Base-by-base conservation (phyloP, 64 coral and sea anemone species). In the Astreopora myriophthalma region DNA sequence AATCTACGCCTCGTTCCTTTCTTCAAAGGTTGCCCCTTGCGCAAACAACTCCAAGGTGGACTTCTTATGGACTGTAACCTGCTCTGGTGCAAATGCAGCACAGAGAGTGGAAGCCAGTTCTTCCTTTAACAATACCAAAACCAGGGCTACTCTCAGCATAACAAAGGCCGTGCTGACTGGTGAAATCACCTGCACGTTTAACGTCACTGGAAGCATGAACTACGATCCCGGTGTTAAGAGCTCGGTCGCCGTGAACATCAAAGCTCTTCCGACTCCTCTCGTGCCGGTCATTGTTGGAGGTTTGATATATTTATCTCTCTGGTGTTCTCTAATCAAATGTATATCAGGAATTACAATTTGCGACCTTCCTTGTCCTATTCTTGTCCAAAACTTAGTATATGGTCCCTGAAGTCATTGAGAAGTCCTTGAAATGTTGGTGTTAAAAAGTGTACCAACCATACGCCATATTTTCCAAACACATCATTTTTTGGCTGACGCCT, bases 191-290 rank as follows among this genome's bases (percentile, higher is more conserved):
- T 94, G 19, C 71, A 94, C 55, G 22, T 90, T 94, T 36, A 94
- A 52, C 52, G 87, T 94, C 22, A 94, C 86, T 8, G 93, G 14
- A 37, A 85, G 74, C 26, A 94, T 94, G 87, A 86, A 73, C 22
- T 89, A 90, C 37, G 14, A 89, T 48, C 87, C 62, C 7, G 69
- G 23, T 40, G 61, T 94, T 25, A 44, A 85, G 57, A 65, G 75
- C 22, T 16, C 16, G 6, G 79, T 51, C 22, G 40, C 77, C 16
- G 44, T 90, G 16, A 19, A 3, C 81, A 64, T 94, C 70, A 94
- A 78, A 64, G 86, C 93, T 7, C 23, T 69, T 12, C 9, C 55
- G 22, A 94, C 27, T 76, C 93, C 93, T 1, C 76, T 94, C 9
- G 31, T 49, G 25, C 17, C 93, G 0, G 87, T 48, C 3, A 90